Evolutionary conservation across 2,113 vertebrate genomes (phyloP).

Genomic region (Emydocephalus ijimae): DNA sequence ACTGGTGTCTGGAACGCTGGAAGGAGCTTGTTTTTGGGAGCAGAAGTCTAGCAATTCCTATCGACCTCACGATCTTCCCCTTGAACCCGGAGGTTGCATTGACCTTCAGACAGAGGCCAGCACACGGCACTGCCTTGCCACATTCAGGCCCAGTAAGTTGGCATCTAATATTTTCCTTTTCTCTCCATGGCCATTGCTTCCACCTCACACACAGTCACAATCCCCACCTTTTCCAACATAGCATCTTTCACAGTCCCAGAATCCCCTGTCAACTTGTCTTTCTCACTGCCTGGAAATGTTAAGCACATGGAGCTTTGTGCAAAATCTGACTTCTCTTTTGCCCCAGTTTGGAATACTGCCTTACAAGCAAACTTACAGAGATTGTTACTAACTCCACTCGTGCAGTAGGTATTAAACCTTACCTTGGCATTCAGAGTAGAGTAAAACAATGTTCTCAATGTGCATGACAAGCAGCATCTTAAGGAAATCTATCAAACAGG

Average conservation of each 20-base stretch:
- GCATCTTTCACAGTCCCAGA: background rate
- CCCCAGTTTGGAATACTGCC: background rate
- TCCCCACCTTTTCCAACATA: background rate
- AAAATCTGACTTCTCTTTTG: background rate
- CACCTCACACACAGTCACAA: too few relatives aligned
- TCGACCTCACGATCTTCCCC: constrained; percentile 79
- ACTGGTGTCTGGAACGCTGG: constrained; percentile 87
- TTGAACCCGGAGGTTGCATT: constrained; percentile 82
- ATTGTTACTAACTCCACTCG: background rate
- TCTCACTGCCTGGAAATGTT: background rate
- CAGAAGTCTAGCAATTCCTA: constrained; percentile 73
- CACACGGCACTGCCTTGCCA: constrained; percentile 90
- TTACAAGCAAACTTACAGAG: background rate
- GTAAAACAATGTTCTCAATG: background rate
- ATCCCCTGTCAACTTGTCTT: background rate
- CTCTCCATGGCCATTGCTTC: background rate
- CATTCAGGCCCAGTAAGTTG: constrained; percentile 82
- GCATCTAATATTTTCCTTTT: fast-evolving
- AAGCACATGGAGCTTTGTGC: background rate
- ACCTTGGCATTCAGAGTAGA: background rate
- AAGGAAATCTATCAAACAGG: background rate
- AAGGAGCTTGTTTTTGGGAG: constrained; percentile 92
- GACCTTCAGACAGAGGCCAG: constrained; percentile 87
- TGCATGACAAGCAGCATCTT: background rate
- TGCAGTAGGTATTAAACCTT: background rate